Evolutionary conservation across 1,140 invertebrate species (phyloP).

Genomic region (Elymnias hypermnestra): DNA sequence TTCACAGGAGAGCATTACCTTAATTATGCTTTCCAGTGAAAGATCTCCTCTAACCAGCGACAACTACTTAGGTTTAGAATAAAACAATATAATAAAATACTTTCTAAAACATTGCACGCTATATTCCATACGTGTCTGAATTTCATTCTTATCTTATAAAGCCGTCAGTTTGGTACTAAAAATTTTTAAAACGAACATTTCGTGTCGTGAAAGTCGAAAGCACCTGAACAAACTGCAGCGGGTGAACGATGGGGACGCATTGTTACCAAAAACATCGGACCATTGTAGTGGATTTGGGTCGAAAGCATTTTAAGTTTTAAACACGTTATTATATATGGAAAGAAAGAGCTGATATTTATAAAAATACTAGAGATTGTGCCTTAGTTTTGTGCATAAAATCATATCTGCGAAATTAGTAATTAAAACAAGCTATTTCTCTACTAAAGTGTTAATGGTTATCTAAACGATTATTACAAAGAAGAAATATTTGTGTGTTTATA

Average conservation of each 20-base stretch:
- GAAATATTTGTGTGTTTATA: too few relatives aligned
- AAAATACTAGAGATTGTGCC: too few relatives aligned
- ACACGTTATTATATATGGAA: conserved; percentile 4
- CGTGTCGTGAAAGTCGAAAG: conserved; percentile 1
- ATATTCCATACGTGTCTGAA: conserved; percentile 1
- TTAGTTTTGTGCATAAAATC: too few relatives aligned
- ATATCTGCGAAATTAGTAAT: too few relatives aligned
- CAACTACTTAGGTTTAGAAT: too few relatives aligned
- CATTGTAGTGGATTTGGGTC: conserved; percentile 5
- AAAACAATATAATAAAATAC: too few relatives aligned
- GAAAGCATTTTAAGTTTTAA: neutral
- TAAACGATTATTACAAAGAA: too few relatives aligned
- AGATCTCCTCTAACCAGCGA: too few relatives aligned
- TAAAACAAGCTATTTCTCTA: too few relatives aligned
- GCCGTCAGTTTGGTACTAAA: conserved; percentile 2
- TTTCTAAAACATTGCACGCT: neutral
- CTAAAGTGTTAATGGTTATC: too few relatives aligned
- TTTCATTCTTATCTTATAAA: conserved; percentile 3
- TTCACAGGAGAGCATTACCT: too few relatives aligned
- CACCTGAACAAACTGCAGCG: conserved; percentile 7
- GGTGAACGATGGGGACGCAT: conserved; percentile 4
- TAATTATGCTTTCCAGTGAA: too few relatives aligned
- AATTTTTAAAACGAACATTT: neutral
- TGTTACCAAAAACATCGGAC: conserved; percentile 8
- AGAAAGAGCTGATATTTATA: neutral